These are phyloP conservation scores for Apteryx mantelli DNA, from an alignment of 2,113 vertebrate genomes.

Conservation along the genomic window DNA sequence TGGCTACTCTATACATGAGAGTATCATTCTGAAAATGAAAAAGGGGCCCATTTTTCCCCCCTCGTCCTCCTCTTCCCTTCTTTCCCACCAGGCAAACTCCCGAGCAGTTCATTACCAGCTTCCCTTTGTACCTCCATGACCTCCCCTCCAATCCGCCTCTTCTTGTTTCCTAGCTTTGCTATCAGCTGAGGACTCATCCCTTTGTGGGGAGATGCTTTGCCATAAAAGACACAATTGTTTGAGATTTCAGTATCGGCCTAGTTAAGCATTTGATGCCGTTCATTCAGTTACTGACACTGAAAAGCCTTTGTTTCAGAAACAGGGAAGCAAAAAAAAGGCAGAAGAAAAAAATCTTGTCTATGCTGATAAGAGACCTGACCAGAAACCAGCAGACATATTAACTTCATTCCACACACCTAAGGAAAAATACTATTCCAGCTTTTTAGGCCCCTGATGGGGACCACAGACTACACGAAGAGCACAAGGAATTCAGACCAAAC, in stretches of 20 bases:
- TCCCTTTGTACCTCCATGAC: background rate
- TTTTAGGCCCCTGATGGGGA: background rate
- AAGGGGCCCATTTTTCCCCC: fast-evolving
- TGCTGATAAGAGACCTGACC: background rate
- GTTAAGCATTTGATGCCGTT: constrained; percentile 14
- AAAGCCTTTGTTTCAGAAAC: background rate
- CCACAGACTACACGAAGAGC: background rate
- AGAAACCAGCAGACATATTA: background rate
- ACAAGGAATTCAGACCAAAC: background rate
- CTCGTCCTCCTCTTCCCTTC: background rate
- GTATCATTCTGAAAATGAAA: background rate
- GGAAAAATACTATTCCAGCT: background rate
- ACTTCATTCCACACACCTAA: background rate
- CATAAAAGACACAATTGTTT: background rate
- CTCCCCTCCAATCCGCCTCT: background rate
- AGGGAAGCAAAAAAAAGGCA: background rate
- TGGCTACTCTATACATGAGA: background rate
- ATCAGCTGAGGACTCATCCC: background rate
- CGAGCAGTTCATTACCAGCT: background rate
- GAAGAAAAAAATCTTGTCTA: background rate
- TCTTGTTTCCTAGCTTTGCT: background rate
- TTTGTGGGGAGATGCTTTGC: background rate
- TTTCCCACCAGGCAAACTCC: background rate
- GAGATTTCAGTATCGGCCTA: background rate
- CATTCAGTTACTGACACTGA: constrained; percentile 2